A percentile compares a stretch with the other conserved stretches of the same genome.
These are phyloP conservation scores for Vimba vimba DNA, from an alignment of 2,113 vertebrate species.

Conservation along the genomic window DNA sequence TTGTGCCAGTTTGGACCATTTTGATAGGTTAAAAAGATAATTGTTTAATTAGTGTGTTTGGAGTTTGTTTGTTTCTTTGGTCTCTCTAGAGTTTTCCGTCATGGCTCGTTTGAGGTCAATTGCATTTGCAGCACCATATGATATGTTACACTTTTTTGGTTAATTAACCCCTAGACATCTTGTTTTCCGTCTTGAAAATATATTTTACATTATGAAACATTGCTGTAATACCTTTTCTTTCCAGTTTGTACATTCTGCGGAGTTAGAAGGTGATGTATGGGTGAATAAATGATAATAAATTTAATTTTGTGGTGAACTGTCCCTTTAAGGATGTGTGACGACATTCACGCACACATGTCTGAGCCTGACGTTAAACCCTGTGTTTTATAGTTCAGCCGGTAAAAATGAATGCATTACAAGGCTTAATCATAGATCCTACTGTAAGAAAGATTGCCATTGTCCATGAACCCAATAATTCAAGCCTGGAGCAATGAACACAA, in stretches of 20 bases:
- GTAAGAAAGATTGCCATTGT: conserved; percentile 52
- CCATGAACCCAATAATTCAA: conserved; percentile 60
- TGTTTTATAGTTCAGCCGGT: conserved; percentile 60
- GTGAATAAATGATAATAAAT: not conserved
- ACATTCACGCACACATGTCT: not conserved
- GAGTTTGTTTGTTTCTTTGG: conserved; percentile 1
- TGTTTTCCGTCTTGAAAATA: not conserved
- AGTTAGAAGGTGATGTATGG: too few relatives aligned
- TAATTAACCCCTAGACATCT: conserved; percentile 19
- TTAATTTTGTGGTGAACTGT: not conserved
- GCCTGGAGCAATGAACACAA: conserved; percentile 26
- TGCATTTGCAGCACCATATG: conserved; percentile 1
- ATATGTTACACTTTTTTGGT: not conserved
- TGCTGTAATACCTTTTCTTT: not conserved
- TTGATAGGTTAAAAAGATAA: not conserved
- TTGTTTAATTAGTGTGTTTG: conserved; percentile 1
- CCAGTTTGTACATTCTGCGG: not conserved
- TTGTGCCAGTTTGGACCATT: not conserved
- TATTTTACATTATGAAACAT: not conserved
- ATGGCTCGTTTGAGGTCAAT: not conserved
- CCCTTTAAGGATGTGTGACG: not conserved
- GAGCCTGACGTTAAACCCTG: conserved; percentile 17
- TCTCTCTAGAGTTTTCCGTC: too few relatives aligned
- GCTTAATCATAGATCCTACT: conserved; percentile 52
- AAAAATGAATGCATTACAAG: not conserved